phyloP scores from a whole-genome alignment of 2,888 invertebrate species.

The Microplitis deprimator region DNA sequence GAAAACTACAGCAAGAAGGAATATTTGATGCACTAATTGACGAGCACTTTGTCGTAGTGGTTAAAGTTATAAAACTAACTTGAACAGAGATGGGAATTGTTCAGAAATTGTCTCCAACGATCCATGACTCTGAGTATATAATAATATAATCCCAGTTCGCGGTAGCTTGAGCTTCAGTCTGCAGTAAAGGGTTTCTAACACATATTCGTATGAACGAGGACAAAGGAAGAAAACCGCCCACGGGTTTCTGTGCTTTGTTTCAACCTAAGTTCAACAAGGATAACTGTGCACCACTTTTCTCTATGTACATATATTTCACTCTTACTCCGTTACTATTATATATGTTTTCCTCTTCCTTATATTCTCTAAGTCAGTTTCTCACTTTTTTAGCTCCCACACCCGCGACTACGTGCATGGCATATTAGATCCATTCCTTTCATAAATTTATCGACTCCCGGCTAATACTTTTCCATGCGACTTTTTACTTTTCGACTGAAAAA shows the following conservation, averaged over 20 bases:
- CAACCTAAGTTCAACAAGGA: not conserved
- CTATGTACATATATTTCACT: not conserved
- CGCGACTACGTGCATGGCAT: conserved; percentile 23
- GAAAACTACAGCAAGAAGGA: not conserved
- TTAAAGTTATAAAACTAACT: conserved; percentile 37
- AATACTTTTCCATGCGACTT: not conserved
- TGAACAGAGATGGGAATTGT: conserved; percentile 19
- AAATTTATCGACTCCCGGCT: conserved; percentile 22
- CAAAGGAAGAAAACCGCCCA: conserved; percentile 22
- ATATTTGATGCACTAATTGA: no score
- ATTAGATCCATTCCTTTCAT: conserved; percentile 35
- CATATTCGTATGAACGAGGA: conserved; percentile 20
- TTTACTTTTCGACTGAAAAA: not conserved
- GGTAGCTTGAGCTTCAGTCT: conserved; percentile 4
- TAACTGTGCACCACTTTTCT: conserved; percentile 2
- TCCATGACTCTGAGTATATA: conserved; percentile 22
- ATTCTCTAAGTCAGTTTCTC: no score
- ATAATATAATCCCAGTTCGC: conserved; percentile 38
- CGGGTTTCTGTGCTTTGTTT: conserved; percentile 5
- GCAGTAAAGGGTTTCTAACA: conserved; percentile 3
- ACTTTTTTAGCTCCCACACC: not conserved
- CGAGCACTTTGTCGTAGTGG: not conserved
- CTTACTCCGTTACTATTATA: no score
- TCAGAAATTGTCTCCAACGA: conserved; percentile 25
- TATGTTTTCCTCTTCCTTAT: no score